Percentiles rank a stretch among this genome's conserved stretches.
Conservation (phyloP, 1,140 invertebrate genomes). For the Lordiphosa clarofinis region DNA sequence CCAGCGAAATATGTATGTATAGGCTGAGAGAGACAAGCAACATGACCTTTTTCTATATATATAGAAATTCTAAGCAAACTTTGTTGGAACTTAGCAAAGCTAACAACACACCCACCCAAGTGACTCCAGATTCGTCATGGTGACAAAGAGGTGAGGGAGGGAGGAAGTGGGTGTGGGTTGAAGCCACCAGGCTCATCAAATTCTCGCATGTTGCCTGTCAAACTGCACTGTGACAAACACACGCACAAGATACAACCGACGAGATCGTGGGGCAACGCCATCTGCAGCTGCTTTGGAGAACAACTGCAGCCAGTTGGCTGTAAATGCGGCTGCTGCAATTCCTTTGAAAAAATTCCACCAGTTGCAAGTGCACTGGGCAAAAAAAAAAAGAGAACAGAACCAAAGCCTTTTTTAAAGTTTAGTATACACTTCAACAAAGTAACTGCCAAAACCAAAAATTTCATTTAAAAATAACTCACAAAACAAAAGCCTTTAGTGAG, state of each 20-base stretch:
- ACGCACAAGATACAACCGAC: conserved; percentile 19
- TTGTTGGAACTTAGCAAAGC: too few relatives aligned
- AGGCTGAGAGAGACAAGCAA: conserved; percentile 2
- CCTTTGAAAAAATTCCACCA: conserved; percentile 70
- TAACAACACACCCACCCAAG: conserved; percentile 12
- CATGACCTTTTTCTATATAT: neutral
- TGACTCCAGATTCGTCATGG: conserved; percentile 40
- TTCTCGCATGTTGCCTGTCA: conserved; percentile 77
- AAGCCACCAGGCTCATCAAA: conserved; percentile 56
- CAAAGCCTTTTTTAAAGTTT: too few relatives aligned
- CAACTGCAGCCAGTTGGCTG: too few relatives aligned
- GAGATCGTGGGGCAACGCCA: conserved; percentile 47
- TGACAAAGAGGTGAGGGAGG: conserved; percentile 11
- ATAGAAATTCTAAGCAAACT: too few relatives aligned
- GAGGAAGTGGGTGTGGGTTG: neutral
- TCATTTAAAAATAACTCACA: too few relatives aligned
- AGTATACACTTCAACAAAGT: too few relatives aligned
- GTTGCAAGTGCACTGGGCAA: conserved; percentile 34
- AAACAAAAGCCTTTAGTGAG: too few relatives aligned
- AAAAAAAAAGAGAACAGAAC: too few relatives aligned
- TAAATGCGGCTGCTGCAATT: conserved; percentile 48
- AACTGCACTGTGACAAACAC: conserved; percentile 61
- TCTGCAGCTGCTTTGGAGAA: conserved; percentile 48
- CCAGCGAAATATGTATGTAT: conserved; percentile 47
- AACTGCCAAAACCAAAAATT: too few relatives aligned